These are phyloP conservation scores for Brotogeris chrysoptera DNA, from an alignment of 2,797 vertebrate genomes.

Conservation along the genomic window DNA sequence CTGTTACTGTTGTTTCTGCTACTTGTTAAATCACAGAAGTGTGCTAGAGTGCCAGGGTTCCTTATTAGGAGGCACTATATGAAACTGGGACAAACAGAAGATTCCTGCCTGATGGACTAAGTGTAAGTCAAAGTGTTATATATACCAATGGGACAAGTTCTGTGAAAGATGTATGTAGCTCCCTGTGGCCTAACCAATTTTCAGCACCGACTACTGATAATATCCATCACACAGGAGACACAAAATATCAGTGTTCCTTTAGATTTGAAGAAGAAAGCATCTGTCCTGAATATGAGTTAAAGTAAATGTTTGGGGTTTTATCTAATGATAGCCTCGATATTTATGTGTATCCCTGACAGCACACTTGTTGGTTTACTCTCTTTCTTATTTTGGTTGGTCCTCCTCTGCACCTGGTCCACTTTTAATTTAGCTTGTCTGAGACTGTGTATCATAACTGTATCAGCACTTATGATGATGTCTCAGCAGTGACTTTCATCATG, in stretches of 20 bases:
- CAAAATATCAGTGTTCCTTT: not conserved
- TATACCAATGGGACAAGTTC: not conserved
- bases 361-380: not conserved
- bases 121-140: not conserved
- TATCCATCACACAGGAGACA: not conserved
- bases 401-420: not conserved
- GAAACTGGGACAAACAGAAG: not conserved
- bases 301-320: fast-evolving
- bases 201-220: not conserved
- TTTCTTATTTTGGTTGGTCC: not conserved
- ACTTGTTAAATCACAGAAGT: not conserved
- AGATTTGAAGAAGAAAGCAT: not conserved
- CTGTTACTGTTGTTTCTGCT: not conserved
- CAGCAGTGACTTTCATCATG: not conserved
- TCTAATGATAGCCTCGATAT: not conserved
- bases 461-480: not conserved
- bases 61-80: not conserved
- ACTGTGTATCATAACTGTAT: not conserved
- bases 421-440: not conserved
- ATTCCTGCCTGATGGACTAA: not conserved
- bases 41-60: not conserved
- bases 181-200: not conserved
- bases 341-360: not conserved
- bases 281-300: not conserved
- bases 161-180: not conserved